Base-by-base conservation (phyloP, 2,113 vertebrate species). In the Rhinogobius similis region DNA sequence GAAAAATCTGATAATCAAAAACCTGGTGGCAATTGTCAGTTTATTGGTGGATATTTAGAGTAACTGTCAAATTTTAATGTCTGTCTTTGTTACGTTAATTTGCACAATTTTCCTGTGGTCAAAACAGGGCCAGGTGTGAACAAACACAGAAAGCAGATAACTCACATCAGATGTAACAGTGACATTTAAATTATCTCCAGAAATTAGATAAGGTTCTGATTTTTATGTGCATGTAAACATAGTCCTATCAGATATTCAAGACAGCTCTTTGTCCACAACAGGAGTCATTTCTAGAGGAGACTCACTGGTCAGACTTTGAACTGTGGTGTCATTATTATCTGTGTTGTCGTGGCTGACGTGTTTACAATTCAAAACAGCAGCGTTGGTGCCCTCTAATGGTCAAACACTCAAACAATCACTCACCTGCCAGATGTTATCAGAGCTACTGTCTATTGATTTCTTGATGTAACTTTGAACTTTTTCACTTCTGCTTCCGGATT, bases 381-480 rank as follows among this genome's bases (percentile, higher is more conserved):
- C 58, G 67, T 76, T 77, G 72, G 74, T 67, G 72, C 78, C 83
- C 77, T 83, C 86, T 87, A 73, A 82, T 83, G 86, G 74, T 59
- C 13, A 70, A 73, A 23, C 38, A 6, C 12, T 21, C 20, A 62
- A 68, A 79, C 48, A 78, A 75, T 78, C 65, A 75, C n/a, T 10
- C 59, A 29, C 70, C 18, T 50, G 64, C 48, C 52, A 71, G 39
- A 21, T 7, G 46, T 87, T 89, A 87, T 85, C 84, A 79, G 64
- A 79, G 87, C 86, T 89, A 83, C 88, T 90, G 89, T 87, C 82
- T 50, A 74, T 81, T 86, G 86, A 87, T 85, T 79, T 83, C 62
- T 81, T 58, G 41, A 50, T 73, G 50, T 65, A 72, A 87, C 83
- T 88, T 83, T 86, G 82, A 82, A 86, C 76, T 69, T 73, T 79